Base-by-base conservation (phyloP, 1,140 invertebrate species). In the Platorchestia sp. region DNA sequence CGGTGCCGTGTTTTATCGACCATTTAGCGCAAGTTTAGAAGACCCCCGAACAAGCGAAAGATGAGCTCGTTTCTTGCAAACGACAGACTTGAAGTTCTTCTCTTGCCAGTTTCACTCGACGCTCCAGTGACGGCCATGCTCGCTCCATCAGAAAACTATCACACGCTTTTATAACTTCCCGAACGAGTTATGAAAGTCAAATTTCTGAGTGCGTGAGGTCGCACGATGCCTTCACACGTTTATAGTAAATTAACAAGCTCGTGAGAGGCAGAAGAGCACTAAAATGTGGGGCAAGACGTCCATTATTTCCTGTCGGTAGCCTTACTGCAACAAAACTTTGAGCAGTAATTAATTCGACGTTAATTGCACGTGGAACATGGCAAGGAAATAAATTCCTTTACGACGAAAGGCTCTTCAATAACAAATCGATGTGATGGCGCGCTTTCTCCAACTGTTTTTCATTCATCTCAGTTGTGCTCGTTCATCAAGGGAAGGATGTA, bases 41-140 rank as follows among this genome's bases (percentile, higher is more conserved):
- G 91, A 40, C 91, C 40, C n/a, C 43, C 10, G 91, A 93, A 93
- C 91, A 93, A 93, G 91, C 91, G 45, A 44, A 40, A 93, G 43
- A 93, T 45, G 91, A 47, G 91, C 91, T 93, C 91, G 44, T 93
- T 93, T 93, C 91, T 93, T 47, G 41, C 91, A 93, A 47, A 93
- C 91, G 91, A 93, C 91, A 41, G 91, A 93, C 91, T 45, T 93
- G 45, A 93, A 93, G 44, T 93, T 93, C 91, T 93, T 44, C 36
- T 47, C 91, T 93, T 93, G 16, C 45, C 10, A 93, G 91, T 44
- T 45, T 47, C 43, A 44, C 40, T 19, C 87, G 87, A 42, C 43
- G n/a, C 43, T 41, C 87, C 43, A 89, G n/a, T 41, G 41, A 89
- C n/a, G 87, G 36, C 87, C 87, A 44, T 89, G 42, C 43, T 89